phyloP scores from a whole-genome alignment of 2,797 vertebrate genomes.

The Podarcis lilfordi region DNA sequence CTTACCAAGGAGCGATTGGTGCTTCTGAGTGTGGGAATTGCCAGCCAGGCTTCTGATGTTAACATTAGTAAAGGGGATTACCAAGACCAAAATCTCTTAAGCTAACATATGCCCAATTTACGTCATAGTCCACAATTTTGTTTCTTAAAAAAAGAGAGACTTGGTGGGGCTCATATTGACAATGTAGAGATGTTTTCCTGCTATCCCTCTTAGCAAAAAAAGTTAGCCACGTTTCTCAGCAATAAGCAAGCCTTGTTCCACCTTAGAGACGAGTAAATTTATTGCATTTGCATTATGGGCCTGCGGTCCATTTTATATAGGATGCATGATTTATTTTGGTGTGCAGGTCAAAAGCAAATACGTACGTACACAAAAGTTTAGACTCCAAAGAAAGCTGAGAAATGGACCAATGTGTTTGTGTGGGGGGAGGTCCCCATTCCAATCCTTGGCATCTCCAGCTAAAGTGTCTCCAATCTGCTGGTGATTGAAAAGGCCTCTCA shows the following conservation, averaged over 20 bases:
- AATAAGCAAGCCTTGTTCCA: no score
- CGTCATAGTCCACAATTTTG: not conserved
- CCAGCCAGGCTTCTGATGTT: conserved; percentile 2
- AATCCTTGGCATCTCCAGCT: not conserved
- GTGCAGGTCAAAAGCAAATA: no score
- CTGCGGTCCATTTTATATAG: no score
- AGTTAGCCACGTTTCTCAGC: not conserved
- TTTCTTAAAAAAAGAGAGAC: not conserved
- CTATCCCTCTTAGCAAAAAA: not conserved
- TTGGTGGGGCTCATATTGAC: not conserved
- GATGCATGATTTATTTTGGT: no score
- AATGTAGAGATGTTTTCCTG: not conserved
- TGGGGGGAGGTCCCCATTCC: not conserved
- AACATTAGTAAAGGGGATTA: conserved; percentile 18
- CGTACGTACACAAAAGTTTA: no score
- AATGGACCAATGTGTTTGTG: not conserved
- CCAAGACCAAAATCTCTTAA: conserved; percentile 8
- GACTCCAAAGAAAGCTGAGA: no score
- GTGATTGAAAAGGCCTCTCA: not conserved
- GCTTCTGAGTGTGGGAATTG: not conserved
- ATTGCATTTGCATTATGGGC: no score
- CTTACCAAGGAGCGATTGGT: not conserved
- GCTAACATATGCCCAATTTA: not conserved
- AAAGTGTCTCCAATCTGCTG: not conserved
- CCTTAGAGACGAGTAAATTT: no score